Percentiles rank a stretch among this genome's conserved stretches.
Conservation (phyloP, 2,888 invertebrate species). For the Drosophila yooni region DNA sequence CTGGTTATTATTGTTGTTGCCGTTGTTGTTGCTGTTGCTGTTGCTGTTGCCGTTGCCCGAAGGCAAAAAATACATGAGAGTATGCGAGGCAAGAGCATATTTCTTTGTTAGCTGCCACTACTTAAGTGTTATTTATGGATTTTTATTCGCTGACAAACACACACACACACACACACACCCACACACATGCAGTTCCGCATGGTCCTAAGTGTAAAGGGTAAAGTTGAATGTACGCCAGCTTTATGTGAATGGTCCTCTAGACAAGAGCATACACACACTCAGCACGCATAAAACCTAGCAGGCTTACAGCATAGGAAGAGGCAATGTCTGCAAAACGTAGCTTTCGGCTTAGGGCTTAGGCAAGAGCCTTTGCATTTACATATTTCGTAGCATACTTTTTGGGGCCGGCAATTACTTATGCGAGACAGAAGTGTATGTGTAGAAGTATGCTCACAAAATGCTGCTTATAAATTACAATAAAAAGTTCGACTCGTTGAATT, state of each 20-base stretch:
- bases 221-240: slow-evolving; percentile 61
- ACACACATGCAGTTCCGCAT: not conserved
- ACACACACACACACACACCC: slow-evolving; percentile 3
- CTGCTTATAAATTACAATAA: slow-evolving; percentile 40
- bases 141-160: slow-evolving; percentile 36
- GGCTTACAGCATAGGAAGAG: not conserved
- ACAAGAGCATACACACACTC: slow-evolving; percentile 52
- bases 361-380: slow-evolving; percentile 10
- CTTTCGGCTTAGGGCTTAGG: not conserved
- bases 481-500: slow-evolving; percentile 11
- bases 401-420: slow-evolving; percentile 10
- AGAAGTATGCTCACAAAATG: not conserved
- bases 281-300: slow-evolving; percentile 27
- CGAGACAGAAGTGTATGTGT: not conserved
- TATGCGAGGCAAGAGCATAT: slow-evolving; percentile 39
- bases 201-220: slow-evolving; percentile 40
- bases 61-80: not conserved
- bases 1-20: slow-evolving; percentile 3
- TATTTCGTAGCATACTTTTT: slow-evolving; percentile 43
- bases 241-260: slow-evolving; percentile 50
- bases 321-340: slow-evolving; percentile 21
- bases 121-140: slow-evolving; percentile 67
- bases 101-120: slow-evolving; percentile 58
- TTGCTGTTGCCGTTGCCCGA: not conserved
- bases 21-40: not conserved